Evolutionary conservation across 2,888 invertebrate genomes (phyloP).

Genomic region (Sphaerophoria taeniata): DNA sequence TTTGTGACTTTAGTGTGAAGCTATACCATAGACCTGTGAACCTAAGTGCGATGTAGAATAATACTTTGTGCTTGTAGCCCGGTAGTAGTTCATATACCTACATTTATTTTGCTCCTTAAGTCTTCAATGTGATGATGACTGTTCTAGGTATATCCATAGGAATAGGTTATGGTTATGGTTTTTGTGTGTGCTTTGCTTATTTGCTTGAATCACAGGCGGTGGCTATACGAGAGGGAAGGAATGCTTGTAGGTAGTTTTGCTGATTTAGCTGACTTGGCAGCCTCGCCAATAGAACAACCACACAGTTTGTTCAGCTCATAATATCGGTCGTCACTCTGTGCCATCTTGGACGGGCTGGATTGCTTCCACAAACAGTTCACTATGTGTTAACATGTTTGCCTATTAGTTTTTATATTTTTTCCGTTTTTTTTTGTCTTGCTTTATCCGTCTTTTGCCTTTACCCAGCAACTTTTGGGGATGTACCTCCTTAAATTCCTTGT

Average conservation of each 20-base stretch:
- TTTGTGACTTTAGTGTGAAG: constrained; percentile 7
- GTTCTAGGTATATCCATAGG: not conserved
- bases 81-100: constrained; percentile 25
- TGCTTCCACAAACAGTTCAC: constrained; percentile 69
- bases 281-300: constrained; percentile 42
- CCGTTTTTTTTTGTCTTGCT: constrained; percentile 26
- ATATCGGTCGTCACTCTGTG: constrained; percentile 56
- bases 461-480: not conserved
- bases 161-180: not conserved
- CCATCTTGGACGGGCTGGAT: constrained; percentile 61
- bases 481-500: not conserved
- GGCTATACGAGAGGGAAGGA: not conserved
- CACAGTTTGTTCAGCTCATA: constrained; percentile 38
- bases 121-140: constrained; percentile 13
- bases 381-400: constrained; percentile 71
- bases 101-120: constrained; percentile 33
- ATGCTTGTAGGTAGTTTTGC: not conserved
- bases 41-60: constrained; percentile 54
- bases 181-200: constrained; percentile 22
- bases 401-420: constrained; percentile 65
- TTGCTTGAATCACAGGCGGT: constrained; percentile 28
- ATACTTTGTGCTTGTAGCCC: constrained; percentile 15
- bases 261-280: constrained; percentile 35
- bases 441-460: not conserved
- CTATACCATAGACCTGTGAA: constrained; percentile 3